Evolutionary conservation across 1,140 invertebrate genomes (phyloP).

Genomic region (Leptestheria dahalacensis): DNA sequence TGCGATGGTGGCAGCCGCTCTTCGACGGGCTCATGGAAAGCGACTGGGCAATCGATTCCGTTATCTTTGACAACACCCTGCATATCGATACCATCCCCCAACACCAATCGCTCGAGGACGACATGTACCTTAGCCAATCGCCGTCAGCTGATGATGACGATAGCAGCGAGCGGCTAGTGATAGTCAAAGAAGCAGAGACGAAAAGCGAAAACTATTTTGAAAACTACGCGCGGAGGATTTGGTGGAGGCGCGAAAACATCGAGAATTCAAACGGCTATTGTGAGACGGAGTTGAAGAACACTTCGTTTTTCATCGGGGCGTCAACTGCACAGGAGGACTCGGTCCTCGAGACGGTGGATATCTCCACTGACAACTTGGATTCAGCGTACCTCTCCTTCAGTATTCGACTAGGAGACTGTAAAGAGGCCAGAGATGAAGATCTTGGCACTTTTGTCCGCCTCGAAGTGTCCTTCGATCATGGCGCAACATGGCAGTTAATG

Average conservation of each 20-base stretch:
- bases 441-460: not conserved
- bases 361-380: slow-evolving; percentile 9
- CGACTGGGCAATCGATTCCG: slow-evolving; percentile 33
- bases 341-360: slow-evolving; percentile 19
- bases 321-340: slow-evolving; percentile 16
- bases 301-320: not conserved
- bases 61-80: slow-evolving; percentile 25
- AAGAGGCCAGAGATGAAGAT: not conserved
- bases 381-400: not conserved
- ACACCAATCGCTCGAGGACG: not conserved
- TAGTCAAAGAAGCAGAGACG: slow-evolving; percentile 1
- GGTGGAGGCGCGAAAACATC: not conserved
- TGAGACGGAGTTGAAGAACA: not conserved
- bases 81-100: not conserved
- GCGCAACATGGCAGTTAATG: slow-evolving; percentile 7
- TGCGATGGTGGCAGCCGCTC: slow-evolving; percentile 32
- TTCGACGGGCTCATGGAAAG: slow-evolving; percentile 21
- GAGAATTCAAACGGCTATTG: not conserved
- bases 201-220: not conserved
- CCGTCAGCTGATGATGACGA: not conserved
- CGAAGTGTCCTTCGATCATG: slow-evolving; percentile 7
- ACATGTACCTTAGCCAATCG: not conserved
- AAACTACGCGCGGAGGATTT: not conserved
- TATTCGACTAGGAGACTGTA: not conserved
- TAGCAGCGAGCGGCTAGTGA: slow-evolving; percentile 19